A percentile compares a stretch with the other conserved stretches of the same genome.
phyloP scores from a whole-genome alignment of 2,797 vertebrate genomes.

The Chaenodraco wilsoni region DNA sequence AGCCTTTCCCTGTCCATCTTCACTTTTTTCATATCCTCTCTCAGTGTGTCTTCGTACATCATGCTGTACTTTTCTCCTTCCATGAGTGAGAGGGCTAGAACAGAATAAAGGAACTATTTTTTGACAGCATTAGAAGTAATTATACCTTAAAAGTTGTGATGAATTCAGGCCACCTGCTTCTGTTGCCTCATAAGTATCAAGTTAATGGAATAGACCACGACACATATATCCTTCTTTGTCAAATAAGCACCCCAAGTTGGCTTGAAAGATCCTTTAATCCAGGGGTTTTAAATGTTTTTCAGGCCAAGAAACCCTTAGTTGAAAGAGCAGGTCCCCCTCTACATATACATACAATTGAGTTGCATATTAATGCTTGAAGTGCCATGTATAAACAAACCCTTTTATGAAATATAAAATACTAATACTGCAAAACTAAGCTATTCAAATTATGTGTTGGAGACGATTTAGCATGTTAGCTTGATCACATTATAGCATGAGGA shows the following conservation, averaged over 20 bases:
- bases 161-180: slow-evolving; percentile 20
- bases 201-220: slow-evolving; percentile 5
- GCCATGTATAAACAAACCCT: too few species aligned
- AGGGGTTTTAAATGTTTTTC: too few species aligned
- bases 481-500: too few species aligned
- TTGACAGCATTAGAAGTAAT: slow-evolving; percentile 23
- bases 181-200: slow-evolving; percentile 14
- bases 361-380: too few species aligned
- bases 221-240: neutral
- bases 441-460: too few species aligned
- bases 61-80: slow-evolving; percentile 36
- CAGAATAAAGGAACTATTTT: slow-evolving; percentile 38
- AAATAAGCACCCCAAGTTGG: neutral
- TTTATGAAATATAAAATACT: too few species aligned
- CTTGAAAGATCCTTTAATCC: neutral
- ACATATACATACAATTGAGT: too few species aligned
- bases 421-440: too few species aligned
- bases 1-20: slow-evolving; percentile 55
- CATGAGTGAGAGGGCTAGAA: slow-evolving; percentile 8
- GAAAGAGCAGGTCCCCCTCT: too few species aligned
- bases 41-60: slow-evolving; percentile 29
- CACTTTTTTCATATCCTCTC: slow-evolving; percentile 39
- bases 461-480: too few species aligned
- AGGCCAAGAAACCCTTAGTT: too few species aligned
- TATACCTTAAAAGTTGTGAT: slow-evolving; percentile 20